Percentiles rank a stretch among this genome's conserved stretches.
These are phyloP conservation scores for Spialia ferax DNA, from an alignment of 2,888 invertebrate genomes.

Conservation along the genomic window DNA sequence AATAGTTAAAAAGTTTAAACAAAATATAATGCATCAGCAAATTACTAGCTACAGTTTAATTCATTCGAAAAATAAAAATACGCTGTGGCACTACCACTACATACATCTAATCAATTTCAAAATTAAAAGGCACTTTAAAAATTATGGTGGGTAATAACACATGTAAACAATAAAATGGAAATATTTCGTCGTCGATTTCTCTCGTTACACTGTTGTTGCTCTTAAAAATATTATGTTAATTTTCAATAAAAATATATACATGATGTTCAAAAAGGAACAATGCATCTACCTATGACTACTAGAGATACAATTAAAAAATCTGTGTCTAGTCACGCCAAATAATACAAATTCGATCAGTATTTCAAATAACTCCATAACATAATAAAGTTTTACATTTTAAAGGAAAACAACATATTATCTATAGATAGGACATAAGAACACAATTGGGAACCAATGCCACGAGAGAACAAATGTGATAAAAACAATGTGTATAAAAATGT, in stretches of 20 bases:
- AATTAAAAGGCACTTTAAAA: constrained; percentile 78
- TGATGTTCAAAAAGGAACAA: constrained; percentile 75
- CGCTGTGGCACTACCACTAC: constrained; percentile 63
- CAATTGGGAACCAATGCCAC: constrained; percentile 70
- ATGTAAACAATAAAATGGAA: constrained; percentile 67
- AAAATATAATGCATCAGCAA: constrained; percentile 67
- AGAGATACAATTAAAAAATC: constrained; percentile 46
- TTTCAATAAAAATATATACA: constrained; percentile 75
- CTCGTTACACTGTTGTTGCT: constrained; percentile 83
- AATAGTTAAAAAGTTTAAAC: constrained; percentile 69
- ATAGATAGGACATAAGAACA: constrained; percentile 48
- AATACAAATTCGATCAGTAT: constrained; percentile 32
- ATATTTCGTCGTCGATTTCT: constrained; percentile 69
- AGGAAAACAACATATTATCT: constrained; percentile 37
- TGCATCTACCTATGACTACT: constrained; percentile 58
- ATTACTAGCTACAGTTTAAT: constrained; percentile 57
- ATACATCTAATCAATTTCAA: constrained; percentile 60
- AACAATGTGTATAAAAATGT: constrained; percentile 82
- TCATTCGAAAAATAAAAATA: constrained; percentile 58
- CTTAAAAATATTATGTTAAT: constrained; percentile 72
- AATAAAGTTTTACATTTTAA: constrained; percentile 29
- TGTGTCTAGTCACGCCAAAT: constrained; percentile 40
- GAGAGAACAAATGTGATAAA: constrained; percentile 79
- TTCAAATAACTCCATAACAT: constrained; percentile 16
- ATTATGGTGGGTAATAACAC: constrained; percentile 71